Percentiles rank a stretch among this genome's conserved stretches.
Conservation (phyloP, 1,140 invertebrate genomes). For the Drosophila suzukii region DNA sequence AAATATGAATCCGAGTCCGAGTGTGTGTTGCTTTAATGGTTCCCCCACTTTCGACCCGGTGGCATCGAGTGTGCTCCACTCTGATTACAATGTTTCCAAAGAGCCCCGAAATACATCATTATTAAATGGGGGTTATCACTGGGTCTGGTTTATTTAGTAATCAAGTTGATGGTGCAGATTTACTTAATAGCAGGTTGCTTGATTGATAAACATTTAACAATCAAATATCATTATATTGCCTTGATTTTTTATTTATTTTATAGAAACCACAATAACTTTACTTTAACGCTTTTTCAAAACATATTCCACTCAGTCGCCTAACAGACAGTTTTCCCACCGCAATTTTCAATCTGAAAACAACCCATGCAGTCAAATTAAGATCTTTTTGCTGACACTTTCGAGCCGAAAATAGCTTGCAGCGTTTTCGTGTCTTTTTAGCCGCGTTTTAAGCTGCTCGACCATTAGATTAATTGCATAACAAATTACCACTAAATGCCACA, state of each 20-base stretch:
- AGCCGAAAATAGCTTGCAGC: constrained; percentile 1
- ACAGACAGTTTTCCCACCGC: not conserved
- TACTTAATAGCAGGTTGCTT: not conserved
- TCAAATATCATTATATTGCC: not conserved
- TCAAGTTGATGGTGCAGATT: not conserved
- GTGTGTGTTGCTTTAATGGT: constrained; percentile 38
- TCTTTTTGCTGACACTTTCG: constrained; percentile 14
- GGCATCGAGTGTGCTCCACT: constrained; percentile 53
- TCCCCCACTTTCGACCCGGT: constrained; percentile 5
- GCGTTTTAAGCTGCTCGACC: constrained; percentile 18
- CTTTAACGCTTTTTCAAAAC: not conserved
- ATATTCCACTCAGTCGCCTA: no score
- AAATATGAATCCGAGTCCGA: no score
- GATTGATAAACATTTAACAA: constrained; percentile 3
- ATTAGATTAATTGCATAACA: constrained; percentile 51
- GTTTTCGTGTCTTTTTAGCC: constrained; percentile 19
- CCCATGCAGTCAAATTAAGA: constrained; percentile 16
- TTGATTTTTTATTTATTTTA: not conserved
- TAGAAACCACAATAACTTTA: not conserved
- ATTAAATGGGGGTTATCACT: constrained; percentile 34
- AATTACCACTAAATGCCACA: constrained; percentile 44
- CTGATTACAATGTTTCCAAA: constrained; percentile 52
- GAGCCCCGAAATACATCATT: constrained; percentile 43
- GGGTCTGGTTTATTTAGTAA: not conserved
- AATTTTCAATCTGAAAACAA: not conserved